Conservation (phyloP, 2,888 invertebrate species). For the Bursaphelenchus okinawaensis region DNA sequence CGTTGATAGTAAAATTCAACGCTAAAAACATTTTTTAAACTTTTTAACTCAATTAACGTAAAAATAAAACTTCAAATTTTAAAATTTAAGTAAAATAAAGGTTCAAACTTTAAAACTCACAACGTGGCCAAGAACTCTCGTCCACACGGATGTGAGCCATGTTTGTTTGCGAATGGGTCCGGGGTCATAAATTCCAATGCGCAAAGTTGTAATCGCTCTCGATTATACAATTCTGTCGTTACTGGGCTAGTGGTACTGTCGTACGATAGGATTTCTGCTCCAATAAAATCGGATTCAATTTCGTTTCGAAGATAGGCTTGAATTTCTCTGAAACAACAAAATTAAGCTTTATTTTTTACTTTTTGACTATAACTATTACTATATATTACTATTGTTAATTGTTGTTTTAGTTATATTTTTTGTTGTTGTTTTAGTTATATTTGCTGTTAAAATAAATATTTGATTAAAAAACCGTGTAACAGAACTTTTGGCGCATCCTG, state of each 20-base stretch:
- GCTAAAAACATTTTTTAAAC: too few species aligned
- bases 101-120: conserved; percentile 1
- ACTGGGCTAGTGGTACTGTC: background rate
- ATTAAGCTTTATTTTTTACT: background rate
- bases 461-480: too few species aligned
- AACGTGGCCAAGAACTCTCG: conserved; percentile 18
- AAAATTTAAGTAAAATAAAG: background rate
- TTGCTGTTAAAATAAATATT: too few species aligned
- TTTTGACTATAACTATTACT: too few species aligned
- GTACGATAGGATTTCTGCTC: background rate
- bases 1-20: conserved; percentile 18
- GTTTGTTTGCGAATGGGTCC: background rate
- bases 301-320: background rate
- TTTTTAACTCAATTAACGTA: background rate
- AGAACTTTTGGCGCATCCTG: too few species aligned
- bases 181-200: background rate
- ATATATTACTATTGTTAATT: too few species aligned
- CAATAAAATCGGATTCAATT: background rate
- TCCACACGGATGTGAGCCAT: conserved; percentile 18
- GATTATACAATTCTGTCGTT: background rate
- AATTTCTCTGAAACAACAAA: background rate
- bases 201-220: background rate
- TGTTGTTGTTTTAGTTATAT: too few species aligned
- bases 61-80: background rate
- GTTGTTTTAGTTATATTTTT: too few species aligned